A percentile compares a stretch with the other conserved stretches of the same genome.
Conservation (phyloP, 2,888 invertebrate species). For the Cephus runcator region DNA sequence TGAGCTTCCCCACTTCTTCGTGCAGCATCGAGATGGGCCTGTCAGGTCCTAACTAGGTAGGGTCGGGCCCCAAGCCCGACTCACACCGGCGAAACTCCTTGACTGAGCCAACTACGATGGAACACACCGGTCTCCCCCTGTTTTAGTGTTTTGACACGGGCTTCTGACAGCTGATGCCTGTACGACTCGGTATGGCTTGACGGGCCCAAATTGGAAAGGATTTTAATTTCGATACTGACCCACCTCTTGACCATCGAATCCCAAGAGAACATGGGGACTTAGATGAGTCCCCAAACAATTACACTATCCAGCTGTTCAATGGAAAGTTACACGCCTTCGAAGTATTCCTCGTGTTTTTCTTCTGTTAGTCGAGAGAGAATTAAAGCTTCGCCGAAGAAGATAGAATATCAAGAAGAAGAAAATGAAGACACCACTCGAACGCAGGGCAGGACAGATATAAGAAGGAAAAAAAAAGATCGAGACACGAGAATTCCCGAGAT, state of each 20-base stretch:
- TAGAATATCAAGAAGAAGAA: background rate
- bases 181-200: constrained; percentile 26
- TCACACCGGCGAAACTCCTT: constrained; percentile 35
- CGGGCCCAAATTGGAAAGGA: constrained; percentile 29
- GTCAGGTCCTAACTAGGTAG: constrained; percentile 62
- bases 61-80: constrained; percentile 41
- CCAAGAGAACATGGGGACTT: background rate
- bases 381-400: background rate
- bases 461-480: constrained; percentile 14
- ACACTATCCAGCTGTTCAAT: background rate
- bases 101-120: background rate
- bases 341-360: background rate
- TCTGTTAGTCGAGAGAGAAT: background rate
- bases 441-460: background rate
- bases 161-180: constrained; percentile 43
- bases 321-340: background rate
- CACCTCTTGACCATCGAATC: background rate
- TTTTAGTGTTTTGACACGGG: constrained; percentile 61
- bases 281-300: background rate
- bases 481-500: constrained; percentile 36
- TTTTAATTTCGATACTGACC: constrained; percentile 26
- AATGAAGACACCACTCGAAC: background rate
- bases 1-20: constrained; percentile 49
- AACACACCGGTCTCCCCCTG: constrained; percentile 6
- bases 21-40: constrained; percentile 58